A percentile compares a stretch with the other conserved stretches of the same genome.
These are phyloP conservation scores for Sebastes variabilis DNA, from an alignment of 2,797 vertebrate genomes.

Conservation along the genomic window DNA sequence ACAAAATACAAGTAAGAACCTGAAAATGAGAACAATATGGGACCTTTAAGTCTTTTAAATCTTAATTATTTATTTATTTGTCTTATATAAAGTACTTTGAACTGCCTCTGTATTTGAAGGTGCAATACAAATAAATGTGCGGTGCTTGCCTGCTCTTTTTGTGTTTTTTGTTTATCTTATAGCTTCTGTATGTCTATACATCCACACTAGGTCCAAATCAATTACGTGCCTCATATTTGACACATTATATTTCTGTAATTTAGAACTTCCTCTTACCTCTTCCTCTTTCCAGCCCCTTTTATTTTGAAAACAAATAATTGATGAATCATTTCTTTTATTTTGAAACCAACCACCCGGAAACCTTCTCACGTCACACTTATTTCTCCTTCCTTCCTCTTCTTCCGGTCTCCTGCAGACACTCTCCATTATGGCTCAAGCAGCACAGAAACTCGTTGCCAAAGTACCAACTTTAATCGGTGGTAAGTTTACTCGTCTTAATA, in stretches of 20 bases:
- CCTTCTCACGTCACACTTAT: accelerated
- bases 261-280: not conserved
- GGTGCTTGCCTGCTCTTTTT: not conserved
- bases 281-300: not conserved
- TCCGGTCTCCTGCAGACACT: no score
- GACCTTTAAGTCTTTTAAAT: no score
- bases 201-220: not conserved
- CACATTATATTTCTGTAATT: not conserved
- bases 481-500: conserved; percentile 62
- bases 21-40: no score
- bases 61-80: not conserved
- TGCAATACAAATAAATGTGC: not conserved
- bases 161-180: no score
- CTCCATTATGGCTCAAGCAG: conserved; percentile 84
- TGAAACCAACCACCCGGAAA: conserved; percentile 49
- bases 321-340: not conserved
- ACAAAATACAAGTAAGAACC: no score
- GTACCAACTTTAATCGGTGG: conserved; percentile 84
- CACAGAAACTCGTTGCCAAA: conserved; percentile 81
- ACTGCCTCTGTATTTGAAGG: not conserved
- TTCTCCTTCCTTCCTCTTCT: not conserved
- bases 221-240: not conserved
- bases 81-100: not conserved
- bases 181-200: not conserved
- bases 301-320: not conserved